These are phyloP conservation scores for Diachrysia chrysitis DNA, from an alignment of 2,888 invertebrate species.

Conservation along the genomic window DNA sequence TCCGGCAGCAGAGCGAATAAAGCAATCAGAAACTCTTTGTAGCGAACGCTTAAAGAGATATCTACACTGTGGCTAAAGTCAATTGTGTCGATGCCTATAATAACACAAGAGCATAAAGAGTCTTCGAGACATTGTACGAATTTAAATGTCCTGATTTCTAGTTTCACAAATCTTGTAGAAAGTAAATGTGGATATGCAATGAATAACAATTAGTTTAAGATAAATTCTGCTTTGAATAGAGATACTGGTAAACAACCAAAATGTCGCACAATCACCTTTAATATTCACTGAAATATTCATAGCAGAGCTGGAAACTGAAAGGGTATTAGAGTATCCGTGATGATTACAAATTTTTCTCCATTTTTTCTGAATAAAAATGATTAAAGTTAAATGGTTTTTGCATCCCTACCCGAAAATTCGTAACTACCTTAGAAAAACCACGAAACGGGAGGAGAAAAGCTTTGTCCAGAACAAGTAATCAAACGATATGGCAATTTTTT, in stretches of 20 bases:
- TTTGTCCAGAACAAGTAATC: no score
- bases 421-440: no score
- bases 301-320: not conserved
- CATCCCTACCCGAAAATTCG: not conserved
- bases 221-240: not conserved
- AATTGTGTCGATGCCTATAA: not conserved
- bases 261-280: not conserved
- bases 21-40: not conserved
- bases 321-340: not conserved
- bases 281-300: not conserved
- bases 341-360: not conserved
- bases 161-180: constrained; percentile 23
- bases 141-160: constrained; percentile 14
- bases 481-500: no score
- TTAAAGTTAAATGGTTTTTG: not conserved
- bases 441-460: no score
- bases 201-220: constrained; percentile 14
- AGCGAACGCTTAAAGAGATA: not conserved
- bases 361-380: not conserved
- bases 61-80: not conserved
- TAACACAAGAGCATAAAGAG: not conserved
- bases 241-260: not conserved
- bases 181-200: constrained; percentile 9
- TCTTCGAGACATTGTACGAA: not conserved
- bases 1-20: not conserved